Evolutionary conservation across 2,797 vertebrate species (phyloP).

Genomic region (Acanthopagrus latus): DNA sequence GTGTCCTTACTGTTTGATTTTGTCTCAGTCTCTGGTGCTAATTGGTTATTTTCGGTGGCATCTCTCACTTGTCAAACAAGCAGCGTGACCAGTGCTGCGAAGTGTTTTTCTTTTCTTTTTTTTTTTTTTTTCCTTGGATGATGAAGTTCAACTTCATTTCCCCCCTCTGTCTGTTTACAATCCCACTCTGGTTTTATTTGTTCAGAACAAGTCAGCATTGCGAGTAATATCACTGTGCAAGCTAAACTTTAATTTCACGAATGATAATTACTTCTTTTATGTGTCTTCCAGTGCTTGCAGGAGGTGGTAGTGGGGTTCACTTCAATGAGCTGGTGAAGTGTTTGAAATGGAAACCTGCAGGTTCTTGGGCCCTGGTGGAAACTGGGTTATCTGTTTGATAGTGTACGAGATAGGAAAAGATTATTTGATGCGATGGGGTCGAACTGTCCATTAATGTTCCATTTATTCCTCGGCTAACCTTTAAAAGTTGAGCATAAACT

Average conservation of each 20-base stretch:
- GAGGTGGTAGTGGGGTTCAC: not conserved
- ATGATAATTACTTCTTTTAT: constrained; percentile 5
- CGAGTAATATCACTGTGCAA: constrained; percentile 7
- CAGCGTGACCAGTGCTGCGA: constrained; percentile 7
- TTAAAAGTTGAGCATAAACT: constrained; percentile 3
- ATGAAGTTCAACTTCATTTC: constrained; percentile 38
- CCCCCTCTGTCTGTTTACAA: constrained; percentile 1
- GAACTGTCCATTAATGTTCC: constrained; percentile 24
- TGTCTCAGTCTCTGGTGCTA: constrained; percentile 26
- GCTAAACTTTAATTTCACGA: constrained; percentile 10
- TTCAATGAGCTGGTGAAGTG: not conserved
- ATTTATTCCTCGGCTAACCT: constrained; percentile 17
- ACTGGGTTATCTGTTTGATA: constrained; percentile 10
- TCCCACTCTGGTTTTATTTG: constrained; percentile 1
- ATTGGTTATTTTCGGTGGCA: constrained; percentile 41
- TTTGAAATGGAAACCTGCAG: constrained; percentile 16
- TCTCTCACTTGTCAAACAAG: constrained; percentile 36
- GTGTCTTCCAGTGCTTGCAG: not conserved
- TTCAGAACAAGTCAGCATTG: constrained; percentile 9
- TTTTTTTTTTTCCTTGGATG: constrained; percentile 3
- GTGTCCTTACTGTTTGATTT: constrained; percentile 12
- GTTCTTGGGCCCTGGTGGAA: not conserved
- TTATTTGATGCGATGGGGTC: constrained; percentile 41
- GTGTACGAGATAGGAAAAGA: not conserved
- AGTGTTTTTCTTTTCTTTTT: constrained; percentile 9